Conservation (phyloP, 2,797 vertebrate genomes). For the Phrynocephalus vlangalii region DNA sequence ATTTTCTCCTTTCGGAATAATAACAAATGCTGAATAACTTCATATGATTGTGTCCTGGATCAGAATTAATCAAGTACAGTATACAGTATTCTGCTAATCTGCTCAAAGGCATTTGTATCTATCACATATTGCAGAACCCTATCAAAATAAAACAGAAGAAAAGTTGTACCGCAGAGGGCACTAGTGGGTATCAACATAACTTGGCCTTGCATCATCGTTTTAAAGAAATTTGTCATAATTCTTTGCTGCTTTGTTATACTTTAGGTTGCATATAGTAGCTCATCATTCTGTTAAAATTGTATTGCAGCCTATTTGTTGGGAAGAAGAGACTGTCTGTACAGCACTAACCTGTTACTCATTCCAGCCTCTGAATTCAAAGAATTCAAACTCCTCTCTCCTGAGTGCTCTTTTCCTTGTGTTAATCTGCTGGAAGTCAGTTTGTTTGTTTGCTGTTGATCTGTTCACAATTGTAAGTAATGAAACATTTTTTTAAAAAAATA, state of each 20-base stretch:
- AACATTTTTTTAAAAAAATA: no score
- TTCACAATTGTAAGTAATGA: no score
- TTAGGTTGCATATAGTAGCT: conserved; percentile 75
- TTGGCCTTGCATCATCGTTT: conserved; percentile 62
- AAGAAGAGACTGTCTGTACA: no score
- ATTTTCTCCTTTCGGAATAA: background rate
- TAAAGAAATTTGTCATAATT: conserved; percentile 51
- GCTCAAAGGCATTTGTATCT: background rate
- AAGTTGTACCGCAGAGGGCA: conserved; percentile 21
- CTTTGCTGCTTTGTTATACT: conserved; percentile 73
- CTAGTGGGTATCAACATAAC: conserved; percentile 29
- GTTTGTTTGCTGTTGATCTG: no score
- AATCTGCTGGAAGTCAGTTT: no score
- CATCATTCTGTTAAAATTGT: conserved; percentile 78
- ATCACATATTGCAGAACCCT: background rate
- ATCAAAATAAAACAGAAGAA: background rate
- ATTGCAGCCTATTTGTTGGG: no score
- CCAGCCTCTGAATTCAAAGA: background rate
- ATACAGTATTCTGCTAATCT: background rate
- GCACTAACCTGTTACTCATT: no score
- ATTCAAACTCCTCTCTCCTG: background rate
- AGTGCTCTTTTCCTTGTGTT: no score
- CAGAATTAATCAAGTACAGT: background rate
- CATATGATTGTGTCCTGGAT: background rate
- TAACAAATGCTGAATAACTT: background rate